Evolutionary conservation across 2,888 invertebrate species (phyloP).

Genomic region (Eupelmus urozonus): DNA sequence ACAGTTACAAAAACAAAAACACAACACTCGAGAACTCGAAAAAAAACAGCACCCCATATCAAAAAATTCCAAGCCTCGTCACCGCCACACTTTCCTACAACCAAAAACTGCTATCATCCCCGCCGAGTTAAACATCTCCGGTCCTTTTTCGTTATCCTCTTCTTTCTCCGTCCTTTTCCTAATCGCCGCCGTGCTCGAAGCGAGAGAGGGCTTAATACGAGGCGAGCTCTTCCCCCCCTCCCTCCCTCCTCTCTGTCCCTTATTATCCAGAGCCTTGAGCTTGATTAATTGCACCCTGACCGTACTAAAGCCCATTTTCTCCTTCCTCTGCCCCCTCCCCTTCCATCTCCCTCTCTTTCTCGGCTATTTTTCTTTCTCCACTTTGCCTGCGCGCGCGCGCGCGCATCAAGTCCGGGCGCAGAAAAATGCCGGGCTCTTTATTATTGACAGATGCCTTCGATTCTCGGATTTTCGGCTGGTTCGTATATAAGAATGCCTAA

Average conservation of each 20-base stretch:
- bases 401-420: conserved; percentile 1
- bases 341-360: not conserved
- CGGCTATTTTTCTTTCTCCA: conserved; percentile 44
- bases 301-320: conserved; percentile 53
- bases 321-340: conserved; percentile 3
- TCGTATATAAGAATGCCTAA: not conserved
- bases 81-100: not conserved
- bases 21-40: not conserved
- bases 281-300: conserved; percentile 71
- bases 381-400: conserved; percentile 17
- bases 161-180: conserved; percentile 27
- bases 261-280: conserved; percentile 67
- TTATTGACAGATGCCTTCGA: conserved; percentile 45
- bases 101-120: conserved; percentile 13
- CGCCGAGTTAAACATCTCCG: conserved; percentile 1
- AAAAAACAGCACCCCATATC: not conserved
- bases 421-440: conserved; percentile 31
- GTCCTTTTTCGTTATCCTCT: conserved; percentile 14
- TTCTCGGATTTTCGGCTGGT: not conserved
- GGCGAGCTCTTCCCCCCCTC: conserved; percentile 32
- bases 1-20: not conserved
- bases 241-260: conserved; percentile 58
- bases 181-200: conserved; percentile 35
- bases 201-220: conserved; percentile 47
- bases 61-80: not conserved